Percentiles rank a stretch among this genome's conserved stretches.
Conservation (phyloP, 2,888 invertebrate species). For the Leptinotarsa rubiginosa region DNA sequence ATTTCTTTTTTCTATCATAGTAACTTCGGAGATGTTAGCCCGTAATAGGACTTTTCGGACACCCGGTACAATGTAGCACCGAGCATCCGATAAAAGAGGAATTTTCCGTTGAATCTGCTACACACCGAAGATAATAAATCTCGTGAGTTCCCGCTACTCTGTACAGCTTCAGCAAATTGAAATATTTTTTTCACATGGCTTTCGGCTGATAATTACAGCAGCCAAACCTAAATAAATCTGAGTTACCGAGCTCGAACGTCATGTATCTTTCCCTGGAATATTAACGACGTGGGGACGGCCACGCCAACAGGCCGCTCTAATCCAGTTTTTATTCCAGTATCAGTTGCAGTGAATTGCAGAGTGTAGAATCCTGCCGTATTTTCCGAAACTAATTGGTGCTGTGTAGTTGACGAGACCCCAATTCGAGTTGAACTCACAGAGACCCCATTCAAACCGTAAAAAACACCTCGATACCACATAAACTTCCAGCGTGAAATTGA, state of each 20-base stretch:
- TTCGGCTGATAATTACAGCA: background rate
- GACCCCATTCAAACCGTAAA: conserved; percentile 1
- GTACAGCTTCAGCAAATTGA: background rate
- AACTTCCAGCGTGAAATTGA: conserved; percentile 31
- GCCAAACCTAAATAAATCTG: conserved; percentile 12
- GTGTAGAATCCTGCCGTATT: conserved; percentile 11
- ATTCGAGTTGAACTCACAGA: conserved; percentile 2
- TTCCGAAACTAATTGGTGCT: conserved; percentile 14
- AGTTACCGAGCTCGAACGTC: conserved; percentile 13
- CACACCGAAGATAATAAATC: background rate
- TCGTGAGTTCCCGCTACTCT: background rate
- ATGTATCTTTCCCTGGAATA: conserved; percentile 14
- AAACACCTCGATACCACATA: conserved; percentile 20
- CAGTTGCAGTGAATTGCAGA: conserved; percentile 10
- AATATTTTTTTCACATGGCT: background rate
- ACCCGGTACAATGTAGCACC: background rate
- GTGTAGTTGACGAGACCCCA: conserved; percentile 17
- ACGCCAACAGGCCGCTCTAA: conserved; percentile 15
- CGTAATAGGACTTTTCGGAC: too few relatives aligned
- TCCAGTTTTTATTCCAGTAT: conserved; percentile 17
- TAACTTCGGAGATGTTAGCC: too few relatives aligned
- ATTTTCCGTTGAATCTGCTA: background rate
- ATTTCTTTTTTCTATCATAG: too few relatives aligned
- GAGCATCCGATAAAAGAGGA: too few relatives aligned
- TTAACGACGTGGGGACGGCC: conserved; percentile 11